phyloP scores from a whole-genome alignment of 2,888 invertebrate species.

The Perithous albicinctus region DNA sequence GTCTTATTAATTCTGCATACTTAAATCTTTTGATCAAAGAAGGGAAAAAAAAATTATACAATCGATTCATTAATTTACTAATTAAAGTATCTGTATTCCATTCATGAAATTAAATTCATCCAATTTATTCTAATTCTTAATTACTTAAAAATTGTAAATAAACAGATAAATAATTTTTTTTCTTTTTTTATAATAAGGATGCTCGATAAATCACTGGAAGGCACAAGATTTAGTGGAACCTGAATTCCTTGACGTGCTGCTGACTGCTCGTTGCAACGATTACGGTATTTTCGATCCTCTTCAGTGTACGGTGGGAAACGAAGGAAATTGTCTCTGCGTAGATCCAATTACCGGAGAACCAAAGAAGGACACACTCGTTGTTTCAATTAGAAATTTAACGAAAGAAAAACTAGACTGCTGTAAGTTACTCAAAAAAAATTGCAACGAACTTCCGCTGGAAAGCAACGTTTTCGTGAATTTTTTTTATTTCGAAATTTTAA shows the following conservation, averaged over 20 bases:
- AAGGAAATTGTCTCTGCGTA: slow-evolving; percentile 87
- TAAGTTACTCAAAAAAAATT: slow-evolving; percentile 73
- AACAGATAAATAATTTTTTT: too few species aligned
- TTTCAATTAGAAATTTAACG: slow-evolving; percentile 70
- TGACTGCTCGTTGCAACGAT: slow-evolving; percentile 86
- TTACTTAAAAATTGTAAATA: too few species aligned
- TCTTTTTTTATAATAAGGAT: slow-evolving; percentile 85
- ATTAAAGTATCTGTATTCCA: too few species aligned
- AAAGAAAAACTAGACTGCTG: slow-evolving; percentile 81
- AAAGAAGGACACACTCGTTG: slow-evolving; percentile 72
- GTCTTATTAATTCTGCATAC: too few species aligned
- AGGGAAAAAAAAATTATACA: too few species aligned
- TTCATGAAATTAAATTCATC: too few species aligned
- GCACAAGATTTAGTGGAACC: slow-evolving; percentile 83
- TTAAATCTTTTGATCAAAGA: too few species aligned
- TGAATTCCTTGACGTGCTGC: slow-evolving; percentile 83
- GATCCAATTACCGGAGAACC: slow-evolving; percentile 86
- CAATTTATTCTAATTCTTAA: too few species aligned
- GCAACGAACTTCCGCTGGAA: not conserved
- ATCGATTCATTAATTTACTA: too few species aligned
- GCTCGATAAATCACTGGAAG: slow-evolving; percentile 86
- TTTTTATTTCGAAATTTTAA: too few species aligned
- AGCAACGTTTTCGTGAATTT: too few species aligned
- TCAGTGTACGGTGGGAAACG: slow-evolving; percentile 87
- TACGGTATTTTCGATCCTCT: slow-evolving; percentile 89